These are phyloP conservation scores for Seriola dumerili DNA, from an alignment of 2,113 vertebrate genomes.

Conservation along the genomic window DNA sequence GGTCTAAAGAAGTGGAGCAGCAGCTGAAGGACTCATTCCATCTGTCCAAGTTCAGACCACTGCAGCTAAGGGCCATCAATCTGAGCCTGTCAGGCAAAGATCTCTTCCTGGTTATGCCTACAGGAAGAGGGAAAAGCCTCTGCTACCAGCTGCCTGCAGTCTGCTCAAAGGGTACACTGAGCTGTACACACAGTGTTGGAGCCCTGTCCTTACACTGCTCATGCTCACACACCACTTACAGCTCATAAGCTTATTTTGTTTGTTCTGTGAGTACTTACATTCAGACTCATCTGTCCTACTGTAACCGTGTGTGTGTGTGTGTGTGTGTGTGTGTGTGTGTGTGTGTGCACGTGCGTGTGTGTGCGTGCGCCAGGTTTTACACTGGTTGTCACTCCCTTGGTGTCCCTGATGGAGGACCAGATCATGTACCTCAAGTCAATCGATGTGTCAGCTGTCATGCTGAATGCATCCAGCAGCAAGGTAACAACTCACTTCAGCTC, in stretches of 20 bases:
- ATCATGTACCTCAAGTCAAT: constrained; percentile 93
- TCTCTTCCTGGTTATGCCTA: constrained; percentile 97
- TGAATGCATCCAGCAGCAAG: constrained; percentile 94
- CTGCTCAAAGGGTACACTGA: constrained; percentile 88
- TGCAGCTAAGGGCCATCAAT: constrained; percentile 94
- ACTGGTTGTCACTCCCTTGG: constrained; percentile 92
- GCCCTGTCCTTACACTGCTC: background rate
- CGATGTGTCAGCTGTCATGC: constrained; percentile 86
- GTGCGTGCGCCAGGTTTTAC: constrained; percentile 89
- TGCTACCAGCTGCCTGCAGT: constrained; percentile 96
- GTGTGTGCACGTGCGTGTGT: constrained; percentile 26
- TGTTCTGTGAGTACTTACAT: background rate
- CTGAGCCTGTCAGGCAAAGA: constrained; percentile 92
- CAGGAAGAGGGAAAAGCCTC: constrained; percentile 96
- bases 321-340: constrained; percentile 1
- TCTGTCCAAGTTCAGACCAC: constrained; percentile 88
- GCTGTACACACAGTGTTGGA: background rate
- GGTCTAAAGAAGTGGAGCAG: constrained; percentile 88
- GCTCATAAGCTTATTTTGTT: background rate
- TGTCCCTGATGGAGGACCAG: constrained; percentile 98
- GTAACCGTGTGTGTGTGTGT: background rate
- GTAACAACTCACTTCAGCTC: constrained; percentile 69
- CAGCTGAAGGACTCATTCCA: constrained; percentile 87
- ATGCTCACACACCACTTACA: background rate
- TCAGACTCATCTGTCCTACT: background rate